phyloP scores from a whole-genome alignment of 2,888 invertebrate species.

The Thumatha senex region DNA sequence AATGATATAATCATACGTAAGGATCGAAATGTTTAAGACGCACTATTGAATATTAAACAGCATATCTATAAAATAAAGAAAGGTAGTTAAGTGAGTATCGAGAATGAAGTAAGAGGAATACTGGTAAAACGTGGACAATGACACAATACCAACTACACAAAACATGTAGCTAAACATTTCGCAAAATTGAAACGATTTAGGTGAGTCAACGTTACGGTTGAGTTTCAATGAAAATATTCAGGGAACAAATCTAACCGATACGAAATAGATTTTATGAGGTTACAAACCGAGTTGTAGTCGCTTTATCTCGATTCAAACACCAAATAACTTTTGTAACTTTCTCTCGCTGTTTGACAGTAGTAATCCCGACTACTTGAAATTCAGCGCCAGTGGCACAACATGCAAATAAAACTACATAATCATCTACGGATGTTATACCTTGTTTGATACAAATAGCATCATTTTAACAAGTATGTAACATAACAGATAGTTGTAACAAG shows the following conservation, averaged over 20 bases:
- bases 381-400: conserved; percentile 22
- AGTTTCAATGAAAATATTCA: conserved; percentile 65
- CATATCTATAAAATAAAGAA: conserved; percentile 46
- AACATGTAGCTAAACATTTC: conserved; percentile 46
- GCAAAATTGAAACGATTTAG: conserved; percentile 57
- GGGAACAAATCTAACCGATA: conserved; percentile 61
- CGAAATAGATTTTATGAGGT: conserved; percentile 63
- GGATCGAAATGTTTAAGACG: conserved; percentile 22
- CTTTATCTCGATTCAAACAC: conserved; percentile 54
- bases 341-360: conserved; percentile 46
- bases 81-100: conserved; percentile 38
- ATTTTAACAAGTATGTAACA: conserved; percentile 19
- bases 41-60: conserved; percentile 45
- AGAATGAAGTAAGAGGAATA: conserved; percentile 26
- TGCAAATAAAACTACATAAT: conserved; percentile 32
- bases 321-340: conserved; percentile 57
- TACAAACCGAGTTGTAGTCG: conserved; percentile 60
- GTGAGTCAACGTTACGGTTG: conserved; percentile 64
- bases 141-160: conserved; percentile 32
- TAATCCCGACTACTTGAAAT: conserved; percentile 30
- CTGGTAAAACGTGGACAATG: conserved; percentile 22
- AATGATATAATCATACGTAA: neutral
- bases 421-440: conserved; percentile 20
- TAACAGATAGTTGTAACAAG: conserved; percentile 31
- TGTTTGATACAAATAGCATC: conserved; percentile 25